phyloP scores from a whole-genome alignment of 2,797 vertebrate genomes.

The Acridotheres tristis region DNA sequence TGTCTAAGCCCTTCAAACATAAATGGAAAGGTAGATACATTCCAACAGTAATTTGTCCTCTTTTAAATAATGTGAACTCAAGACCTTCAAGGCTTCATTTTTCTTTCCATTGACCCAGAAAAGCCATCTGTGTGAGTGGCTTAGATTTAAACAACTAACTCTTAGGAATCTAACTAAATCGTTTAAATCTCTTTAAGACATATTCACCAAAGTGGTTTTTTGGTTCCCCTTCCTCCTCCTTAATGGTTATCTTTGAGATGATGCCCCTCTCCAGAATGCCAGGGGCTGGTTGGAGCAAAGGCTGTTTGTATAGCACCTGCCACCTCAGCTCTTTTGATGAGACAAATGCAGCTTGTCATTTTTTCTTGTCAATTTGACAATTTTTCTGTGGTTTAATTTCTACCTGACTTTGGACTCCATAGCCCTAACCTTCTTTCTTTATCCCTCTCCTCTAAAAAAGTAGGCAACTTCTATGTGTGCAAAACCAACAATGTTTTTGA shows the following conservation, averaged over 20 bases:
- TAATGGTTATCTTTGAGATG: neutral
- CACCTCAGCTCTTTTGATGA: neutral
- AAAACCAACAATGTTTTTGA: neutral
- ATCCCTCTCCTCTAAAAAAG: neutral
- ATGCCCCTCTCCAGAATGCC: neutral
- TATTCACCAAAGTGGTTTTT: neutral
- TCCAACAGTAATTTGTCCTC: fast-evolving
- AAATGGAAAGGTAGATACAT: neutral
- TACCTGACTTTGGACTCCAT: neutral
- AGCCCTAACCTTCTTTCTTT: neutral
- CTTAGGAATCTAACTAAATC: neutral
- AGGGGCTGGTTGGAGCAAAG: too few relatives aligned
- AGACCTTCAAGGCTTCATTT: neutral
- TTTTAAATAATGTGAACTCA: neutral
- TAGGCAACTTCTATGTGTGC: neutral
- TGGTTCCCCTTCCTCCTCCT: too few relatives aligned
- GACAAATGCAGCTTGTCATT: neutral
- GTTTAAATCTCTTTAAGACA: neutral
- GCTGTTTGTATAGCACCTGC: neutral
- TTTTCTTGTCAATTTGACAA: too few relatives aligned
- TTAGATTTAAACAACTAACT: neutral
- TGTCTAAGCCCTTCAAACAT: neutral
- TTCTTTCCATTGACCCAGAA: neutral
- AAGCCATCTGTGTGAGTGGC: neutral
- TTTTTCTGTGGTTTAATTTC: neutral